A percentile compares a stretch with the other conserved stretches of the same genome.
phyloP scores from a whole-genome alignment of 2,797 vertebrate genomes.

The Mallotus villosus region DNA sequence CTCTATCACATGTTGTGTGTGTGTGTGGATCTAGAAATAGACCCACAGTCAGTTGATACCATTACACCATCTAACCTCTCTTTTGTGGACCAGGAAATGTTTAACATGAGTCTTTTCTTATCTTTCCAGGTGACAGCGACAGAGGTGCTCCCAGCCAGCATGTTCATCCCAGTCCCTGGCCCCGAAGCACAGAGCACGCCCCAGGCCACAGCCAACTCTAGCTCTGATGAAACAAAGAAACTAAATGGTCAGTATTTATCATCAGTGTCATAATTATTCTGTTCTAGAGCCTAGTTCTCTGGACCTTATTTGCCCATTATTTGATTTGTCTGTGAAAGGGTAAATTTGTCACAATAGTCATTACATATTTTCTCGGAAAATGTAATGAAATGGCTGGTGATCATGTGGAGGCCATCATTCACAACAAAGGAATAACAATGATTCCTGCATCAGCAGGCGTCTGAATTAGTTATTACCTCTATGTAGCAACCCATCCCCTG shows the following conservation, averaged over 20 bases:
- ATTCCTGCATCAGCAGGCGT: slow-evolving; percentile 20
- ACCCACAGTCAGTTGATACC: no score
- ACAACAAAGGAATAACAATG: slow-evolving; percentile 22
- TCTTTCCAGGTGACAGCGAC: slow-evolving; percentile 89
- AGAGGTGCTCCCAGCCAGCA: slow-evolving; percentile 94
- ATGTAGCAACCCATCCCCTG: slow-evolving; percentile 10
- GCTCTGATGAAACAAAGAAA: slow-evolving; percentile 83
- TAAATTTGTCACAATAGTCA: slow-evolving; percentile 4
- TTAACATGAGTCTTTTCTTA: slow-evolving; percentile 42
- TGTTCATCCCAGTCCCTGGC: slow-evolving; percentile 89
- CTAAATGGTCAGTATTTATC: slow-evolving; percentile 82
- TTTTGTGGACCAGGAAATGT: slow-evolving; percentile 8
- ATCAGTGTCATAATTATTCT: not conserved
- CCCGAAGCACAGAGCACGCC: slow-evolving; percentile 77
- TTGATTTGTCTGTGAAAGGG: slow-evolving; percentile 17
- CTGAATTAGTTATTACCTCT: slow-evolving; percentile 28
- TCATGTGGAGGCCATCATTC: slow-evolving; percentile 24
- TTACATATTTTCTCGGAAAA: slow-evolving; percentile 14
- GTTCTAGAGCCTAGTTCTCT: not conserved
- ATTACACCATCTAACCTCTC: not conserved
- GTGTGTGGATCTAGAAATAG: not conserved
- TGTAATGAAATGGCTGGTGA: not conserved
- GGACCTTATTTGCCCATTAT: no score
- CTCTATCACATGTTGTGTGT: slow-evolving; percentile 11
- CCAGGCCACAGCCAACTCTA: slow-evolving; percentile 70